Evolutionary conservation across 2,797 vertebrate species (phyloP), one percentile per base, ranked within the genome.

Genomic region (Hypotaenidia philippensis): DNA sequence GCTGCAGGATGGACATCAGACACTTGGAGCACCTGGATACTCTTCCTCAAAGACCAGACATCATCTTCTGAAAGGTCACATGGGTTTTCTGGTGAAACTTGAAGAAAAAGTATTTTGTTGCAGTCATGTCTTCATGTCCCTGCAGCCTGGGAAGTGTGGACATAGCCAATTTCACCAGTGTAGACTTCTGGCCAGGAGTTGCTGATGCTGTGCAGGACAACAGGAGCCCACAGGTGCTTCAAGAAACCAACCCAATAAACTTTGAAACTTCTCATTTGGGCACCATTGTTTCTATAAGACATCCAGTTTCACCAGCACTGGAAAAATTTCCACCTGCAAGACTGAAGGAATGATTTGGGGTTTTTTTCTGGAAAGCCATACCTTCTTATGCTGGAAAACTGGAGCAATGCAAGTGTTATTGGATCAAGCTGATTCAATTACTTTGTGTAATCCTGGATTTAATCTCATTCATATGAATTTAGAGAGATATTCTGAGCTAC

Each of bases 371-470:
- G 32, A 45, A 68, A 80, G 22, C 9, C 31, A 69, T 71, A 52
- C 19, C 21, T 94, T 74, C 18, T 86, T 78, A 65, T 40, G 59
- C 22, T 87, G 29, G 27, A 53, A 64, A 84, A 82, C 13, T 91
- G 55, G 89, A 87, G 5, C 22, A 89, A 65, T 38, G 13, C 12
- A 83, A 92, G 89, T 88, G 45, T 64, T n/a, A 49, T 22, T 86
- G 16, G 19, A 72, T 75, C 38, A 69, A 55, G 91, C 31, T 53
- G 8, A 88, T 80, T 86, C 36, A 70, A 49, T 89, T 91, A 86
- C 23, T 80, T 53, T 44, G 3, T 56, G 22, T 64, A 84, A 59
- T 80, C 29, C 88, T 94, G 53, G 38, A 69, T 91, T 94, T 92
- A 83, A 44, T 31, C 7, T 74, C 2, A 49, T 23, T 53, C 17